phyloP scores from a whole-genome alignment of 92 coral and sea anemone genomes.

The Zoanthus sansibaricus region DNA sequence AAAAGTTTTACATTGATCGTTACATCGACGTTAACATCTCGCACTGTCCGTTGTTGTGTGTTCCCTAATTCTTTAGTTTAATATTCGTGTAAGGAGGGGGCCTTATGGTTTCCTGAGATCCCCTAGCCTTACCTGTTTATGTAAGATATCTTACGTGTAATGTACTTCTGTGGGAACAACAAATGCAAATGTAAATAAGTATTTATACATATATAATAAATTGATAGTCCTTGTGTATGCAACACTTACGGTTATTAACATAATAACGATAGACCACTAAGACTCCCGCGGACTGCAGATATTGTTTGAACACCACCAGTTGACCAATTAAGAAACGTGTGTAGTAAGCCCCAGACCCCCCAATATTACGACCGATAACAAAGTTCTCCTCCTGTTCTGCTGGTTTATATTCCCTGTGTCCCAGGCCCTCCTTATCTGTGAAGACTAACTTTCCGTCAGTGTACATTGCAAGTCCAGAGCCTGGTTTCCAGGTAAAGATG shows the following conservation, averaged over 20 bases:
- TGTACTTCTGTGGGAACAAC: too few species aligned
- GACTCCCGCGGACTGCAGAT: constrained; percentile 63
- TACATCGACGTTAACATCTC: too few species aligned
- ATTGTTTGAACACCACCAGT: constrained; percentile 82
- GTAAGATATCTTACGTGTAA: too few species aligned
- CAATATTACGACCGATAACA: constrained; percentile 88
- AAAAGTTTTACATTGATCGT: too few species aligned
- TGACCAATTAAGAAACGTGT: constrained; percentile 84
- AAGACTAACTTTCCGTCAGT: constrained; percentile 72
- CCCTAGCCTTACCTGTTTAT: too few species aligned
- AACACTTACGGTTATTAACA: constrained; percentile 74
- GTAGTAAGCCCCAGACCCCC: constrained; percentile 73
- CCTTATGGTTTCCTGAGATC: too few species aligned
- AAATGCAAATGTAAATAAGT: too few species aligned
- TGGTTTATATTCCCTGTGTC: constrained; percentile 66
- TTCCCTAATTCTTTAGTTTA: too few species aligned
- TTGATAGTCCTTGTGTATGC: too few species aligned
- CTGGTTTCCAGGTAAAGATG: constrained; percentile 79
- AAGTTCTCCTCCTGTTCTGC: constrained; percentile 71
- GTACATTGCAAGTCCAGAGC: constrained; percentile 75
- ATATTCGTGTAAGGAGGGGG: too few species aligned
- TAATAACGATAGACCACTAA: constrained; percentile 77
- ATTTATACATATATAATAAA: too few species aligned
- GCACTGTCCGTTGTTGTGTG: too few species aligned
- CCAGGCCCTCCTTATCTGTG: constrained; percentile 76